These are phyloP conservation scores for Antitype chi DNA, from an alignment of 2,888 invertebrate genomes.

Conservation along the genomic window DNA sequence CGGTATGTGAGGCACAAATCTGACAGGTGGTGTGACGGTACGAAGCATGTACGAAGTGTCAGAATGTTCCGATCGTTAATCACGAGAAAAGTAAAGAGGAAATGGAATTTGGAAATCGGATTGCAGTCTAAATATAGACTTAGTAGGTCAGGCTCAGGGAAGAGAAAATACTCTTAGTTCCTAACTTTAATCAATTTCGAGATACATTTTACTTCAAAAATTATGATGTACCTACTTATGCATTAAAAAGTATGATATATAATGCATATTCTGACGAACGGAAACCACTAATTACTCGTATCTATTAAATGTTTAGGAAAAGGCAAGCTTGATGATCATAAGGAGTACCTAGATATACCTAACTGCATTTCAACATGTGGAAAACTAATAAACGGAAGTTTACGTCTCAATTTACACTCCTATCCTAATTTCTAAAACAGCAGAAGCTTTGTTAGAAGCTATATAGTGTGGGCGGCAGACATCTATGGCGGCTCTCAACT, in stretches of 20 bases:
- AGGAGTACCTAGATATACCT: not conserved
- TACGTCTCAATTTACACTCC: slow-evolving; percentile 15
- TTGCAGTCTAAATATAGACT: not conserved
- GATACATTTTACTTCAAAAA: not conserved
- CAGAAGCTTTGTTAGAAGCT: not conserved
- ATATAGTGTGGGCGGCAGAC: slow-evolving; percentile 6
- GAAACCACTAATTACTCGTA: not conserved
- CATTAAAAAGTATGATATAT: no score
- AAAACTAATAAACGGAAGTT: slow-evolving; percentile 23
- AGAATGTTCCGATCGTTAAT: slow-evolving; percentile 36
- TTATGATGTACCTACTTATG: no score
- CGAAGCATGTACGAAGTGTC: slow-evolving; percentile 35
- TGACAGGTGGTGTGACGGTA: slow-evolving; percentile 45
- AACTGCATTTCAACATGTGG: not conserved
- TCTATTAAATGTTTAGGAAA: not conserved
- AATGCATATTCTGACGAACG: not conserved
- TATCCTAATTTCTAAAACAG: slow-evolving; percentile 29
- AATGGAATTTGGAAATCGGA: not conserved
- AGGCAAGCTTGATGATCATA: not conserved
- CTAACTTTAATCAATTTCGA: no score
- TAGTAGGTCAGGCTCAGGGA: no score
- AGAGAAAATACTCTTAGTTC: no score
- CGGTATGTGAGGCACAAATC: slow-evolving; percentile 39
- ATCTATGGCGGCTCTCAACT: slow-evolving; percentile 24
- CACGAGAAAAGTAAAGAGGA: slow-evolving; percentile 22